Conservation (phyloP, 2,113 vertebrate species). For the human (Homo sapiens) region DNA sequence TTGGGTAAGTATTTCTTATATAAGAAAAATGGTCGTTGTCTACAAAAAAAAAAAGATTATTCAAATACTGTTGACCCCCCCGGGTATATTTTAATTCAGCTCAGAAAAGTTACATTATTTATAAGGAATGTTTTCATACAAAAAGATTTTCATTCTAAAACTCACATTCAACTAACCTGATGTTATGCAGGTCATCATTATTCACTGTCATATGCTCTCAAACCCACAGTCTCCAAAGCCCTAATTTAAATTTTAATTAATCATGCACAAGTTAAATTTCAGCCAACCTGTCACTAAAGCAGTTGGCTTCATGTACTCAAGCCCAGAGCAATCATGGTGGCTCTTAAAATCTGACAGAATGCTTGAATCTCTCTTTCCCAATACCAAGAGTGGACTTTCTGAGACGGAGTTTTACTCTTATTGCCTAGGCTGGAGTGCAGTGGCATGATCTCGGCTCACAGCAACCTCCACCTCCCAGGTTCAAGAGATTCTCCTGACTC, state of each 20-base stretch:
- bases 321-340: conserved; percentile 8
- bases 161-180: conserved; percentile 5
- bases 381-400: not conserved
- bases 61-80: not conserved
- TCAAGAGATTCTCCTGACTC: too few species aligned
- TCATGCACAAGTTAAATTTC: conserved; percentile 49
- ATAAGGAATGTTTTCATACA: conserved; percentile 18
- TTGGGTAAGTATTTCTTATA: not conserved
- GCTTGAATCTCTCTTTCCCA: conserved; percentile 19
- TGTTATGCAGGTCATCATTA: conserved; percentile 23
- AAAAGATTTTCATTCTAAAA: conserved; percentile 54
- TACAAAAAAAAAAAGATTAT: not conserved
- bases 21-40: not conserved
- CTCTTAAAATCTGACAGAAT: conserved; percentile 43
- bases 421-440: too few species aligned
- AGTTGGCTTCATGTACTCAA: conserved; percentile 44
- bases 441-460: too few species aligned
- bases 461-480: too few species aligned
- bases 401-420: too few species aligned
- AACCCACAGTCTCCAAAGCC: conserved; percentile 18
- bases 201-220: conserved; percentile 14
- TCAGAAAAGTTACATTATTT: conserved; percentile 16
- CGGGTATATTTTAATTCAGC: conserved; percentile 15
- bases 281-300: conserved; percentile 4
- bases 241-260: conserved; percentile 43